Evolutionary conservation across 2,113 vertebrate species (phyloP).

Genomic region (Syngnathus typhle): DNA sequence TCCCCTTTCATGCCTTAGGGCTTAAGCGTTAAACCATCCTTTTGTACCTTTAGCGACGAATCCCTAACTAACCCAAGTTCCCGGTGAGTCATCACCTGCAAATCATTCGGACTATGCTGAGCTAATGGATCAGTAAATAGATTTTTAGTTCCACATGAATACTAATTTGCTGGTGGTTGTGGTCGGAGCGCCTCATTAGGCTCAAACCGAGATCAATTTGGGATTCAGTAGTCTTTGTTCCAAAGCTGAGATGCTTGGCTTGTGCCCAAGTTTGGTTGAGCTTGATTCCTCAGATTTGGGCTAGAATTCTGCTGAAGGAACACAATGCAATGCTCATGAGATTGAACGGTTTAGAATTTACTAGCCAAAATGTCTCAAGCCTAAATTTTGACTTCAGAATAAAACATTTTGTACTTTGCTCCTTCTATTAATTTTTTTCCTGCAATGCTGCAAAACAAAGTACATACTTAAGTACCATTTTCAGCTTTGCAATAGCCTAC

Average conservation of each 20-base stretch:
- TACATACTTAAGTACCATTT: too few relatives aligned
- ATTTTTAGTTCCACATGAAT: slow-evolving; percentile 65
- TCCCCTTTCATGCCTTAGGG: slow-evolving; percentile 1
- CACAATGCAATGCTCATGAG: neutral
- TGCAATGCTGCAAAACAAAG: too few relatives aligned
- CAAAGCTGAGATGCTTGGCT: neutral
- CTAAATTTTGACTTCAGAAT: neutral
- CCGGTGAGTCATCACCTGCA: slow-evolving; percentile 43
- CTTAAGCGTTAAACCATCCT: neutral
- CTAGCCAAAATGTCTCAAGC: neutral
- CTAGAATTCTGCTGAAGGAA: neutral
- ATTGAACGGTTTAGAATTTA: neutral
- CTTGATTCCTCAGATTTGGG: neutral
- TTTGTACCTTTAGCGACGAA: slow-evolving; percentile 22
- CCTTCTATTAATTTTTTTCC: too few relatives aligned
- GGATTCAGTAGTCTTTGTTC: neutral
- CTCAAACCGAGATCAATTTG: neutral
- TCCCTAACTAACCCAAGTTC: slow-evolving; percentile 32
- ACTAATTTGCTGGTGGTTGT: slow-evolving; percentile 40
- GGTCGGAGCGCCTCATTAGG: neutral
- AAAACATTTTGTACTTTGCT: too few relatives aligned
- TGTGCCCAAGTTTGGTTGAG: neutral
- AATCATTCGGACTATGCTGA: slow-evolving; percentile 64
- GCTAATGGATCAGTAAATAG: slow-evolving; percentile 68
- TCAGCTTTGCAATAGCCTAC: neutral